These are phyloP conservation scores for Chloroceryle aenea DNA, from an alignment of 2,113 vertebrate genomes.

Conservation along the genomic window DNA sequence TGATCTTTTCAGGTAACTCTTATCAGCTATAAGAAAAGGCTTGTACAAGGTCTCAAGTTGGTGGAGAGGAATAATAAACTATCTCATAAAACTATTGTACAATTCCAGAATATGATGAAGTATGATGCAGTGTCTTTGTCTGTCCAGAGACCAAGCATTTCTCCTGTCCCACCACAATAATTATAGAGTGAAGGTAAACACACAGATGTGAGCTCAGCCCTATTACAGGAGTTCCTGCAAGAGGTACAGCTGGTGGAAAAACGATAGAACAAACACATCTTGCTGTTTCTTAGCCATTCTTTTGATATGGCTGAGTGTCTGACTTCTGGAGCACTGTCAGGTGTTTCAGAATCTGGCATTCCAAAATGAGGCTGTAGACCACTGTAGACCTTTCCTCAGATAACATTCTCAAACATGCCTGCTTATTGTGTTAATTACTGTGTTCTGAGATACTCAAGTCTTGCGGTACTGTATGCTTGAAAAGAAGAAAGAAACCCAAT, in stretches of 20 bases:
- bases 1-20: neutral
- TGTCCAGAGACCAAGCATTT: neutral
- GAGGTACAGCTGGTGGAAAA: neutral
- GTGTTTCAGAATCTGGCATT: neutral
- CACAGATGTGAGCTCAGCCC: neutral
- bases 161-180: neutral
- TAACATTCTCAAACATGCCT: neutral
- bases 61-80: neutral
- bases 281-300: neutral
- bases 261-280: neutral
- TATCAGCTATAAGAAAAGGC: neutral
- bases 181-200: neutral
- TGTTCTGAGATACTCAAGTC: neutral
- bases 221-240: neutral
- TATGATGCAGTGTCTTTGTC: neutral
- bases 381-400: neutral
- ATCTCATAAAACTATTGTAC: neutral
- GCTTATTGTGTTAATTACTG: neutral
- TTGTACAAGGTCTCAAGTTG: neutral
- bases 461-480: neutral
- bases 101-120: neutral
- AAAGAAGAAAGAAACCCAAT: neutral
- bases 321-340: neutral
- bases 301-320: neutral
- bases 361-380: neutral